Evolutionary conservation across 2,888 invertebrate species (phyloP).

Genomic region (Amblyjoppa proteus): DNA sequence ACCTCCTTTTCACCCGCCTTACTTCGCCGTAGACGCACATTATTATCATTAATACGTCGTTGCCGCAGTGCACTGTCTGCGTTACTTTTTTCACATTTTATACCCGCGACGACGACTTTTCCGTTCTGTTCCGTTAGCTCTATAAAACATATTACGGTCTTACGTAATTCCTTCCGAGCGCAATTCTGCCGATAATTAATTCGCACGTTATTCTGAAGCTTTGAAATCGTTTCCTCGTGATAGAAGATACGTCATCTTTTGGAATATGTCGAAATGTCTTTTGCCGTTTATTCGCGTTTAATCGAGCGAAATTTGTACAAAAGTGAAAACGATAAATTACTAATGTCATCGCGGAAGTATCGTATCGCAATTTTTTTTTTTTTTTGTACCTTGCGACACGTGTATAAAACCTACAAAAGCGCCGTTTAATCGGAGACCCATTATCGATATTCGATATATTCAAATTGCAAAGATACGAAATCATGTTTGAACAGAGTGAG

Average conservation of each 20-base stretch:
- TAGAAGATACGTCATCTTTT: neutral
- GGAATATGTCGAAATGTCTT: neutral
- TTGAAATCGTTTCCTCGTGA: neutral
- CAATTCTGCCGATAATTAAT: neutral
- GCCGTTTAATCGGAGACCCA: too few relatives aligned
- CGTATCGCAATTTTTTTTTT: too few relatives aligned
- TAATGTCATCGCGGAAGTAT: too few relatives aligned
- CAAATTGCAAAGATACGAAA: too few relatives aligned
- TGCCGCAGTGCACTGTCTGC: neutral
- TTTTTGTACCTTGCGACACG: too few relatives aligned
- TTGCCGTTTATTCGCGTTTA: neutral
- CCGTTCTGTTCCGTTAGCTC: constrained; percentile 4
- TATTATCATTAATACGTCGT: constrained; percentile 33
- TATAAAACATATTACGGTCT: neutral
- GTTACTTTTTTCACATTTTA: neutral
- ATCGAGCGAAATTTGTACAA: neutral
- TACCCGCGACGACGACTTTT: constrained; percentile 9
- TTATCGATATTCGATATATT: too few relatives aligned
- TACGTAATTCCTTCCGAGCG: neutral
- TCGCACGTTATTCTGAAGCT: neutral
- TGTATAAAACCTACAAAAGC: too few relatives aligned
- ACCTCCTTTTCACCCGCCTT: constrained; percentile 4
- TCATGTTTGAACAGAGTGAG: too few relatives aligned
- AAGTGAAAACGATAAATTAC: too few relatives aligned
- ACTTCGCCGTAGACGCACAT: neutral